Evolutionary conservation across 2,888 invertebrate genomes (phyloP).

Genomic region (Eurytoma adleriae): DNA sequence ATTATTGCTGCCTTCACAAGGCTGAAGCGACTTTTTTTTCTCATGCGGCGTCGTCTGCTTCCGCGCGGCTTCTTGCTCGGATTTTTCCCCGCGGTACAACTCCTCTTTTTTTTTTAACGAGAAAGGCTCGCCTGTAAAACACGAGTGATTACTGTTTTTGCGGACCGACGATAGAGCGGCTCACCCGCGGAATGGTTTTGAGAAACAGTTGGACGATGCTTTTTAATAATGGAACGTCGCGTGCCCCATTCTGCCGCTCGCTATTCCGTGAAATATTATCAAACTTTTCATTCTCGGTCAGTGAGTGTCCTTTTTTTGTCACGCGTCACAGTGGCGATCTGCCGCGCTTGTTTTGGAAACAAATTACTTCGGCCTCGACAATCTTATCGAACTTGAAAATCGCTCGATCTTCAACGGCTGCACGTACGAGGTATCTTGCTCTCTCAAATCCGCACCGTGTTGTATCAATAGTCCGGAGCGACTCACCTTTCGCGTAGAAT

Average conservation of each 20-base stretch:
- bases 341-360: conserved; percentile 2
- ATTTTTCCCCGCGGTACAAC: conserved; percentile 20
- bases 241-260: no score
- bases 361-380: background rate
- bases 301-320: no score
- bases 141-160: conserved; percentile 42
- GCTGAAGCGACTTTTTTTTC: conserved; percentile 18
- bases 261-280: no score
- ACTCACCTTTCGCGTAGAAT: background rate
- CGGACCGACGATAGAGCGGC: background rate
- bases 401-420: background rate
- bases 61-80: background rate
- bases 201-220: background rate
- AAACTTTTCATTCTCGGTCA: no score
- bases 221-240: background rate
- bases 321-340: background rate
- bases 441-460: background rate
- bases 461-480: background rate
- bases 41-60: conserved; percentile 6
- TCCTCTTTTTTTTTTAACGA: conserved; percentile 15
- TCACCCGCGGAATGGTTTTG: background rate
- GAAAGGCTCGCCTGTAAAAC: conserved; percentile 1
- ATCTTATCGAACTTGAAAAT: background rate
- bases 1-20: conserved; percentile 25
- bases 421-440: conserved; percentile 15